Evolutionary conservation across 2,113 vertebrate species (phyloP).

Genomic region (Anser cygnoides): DNA sequence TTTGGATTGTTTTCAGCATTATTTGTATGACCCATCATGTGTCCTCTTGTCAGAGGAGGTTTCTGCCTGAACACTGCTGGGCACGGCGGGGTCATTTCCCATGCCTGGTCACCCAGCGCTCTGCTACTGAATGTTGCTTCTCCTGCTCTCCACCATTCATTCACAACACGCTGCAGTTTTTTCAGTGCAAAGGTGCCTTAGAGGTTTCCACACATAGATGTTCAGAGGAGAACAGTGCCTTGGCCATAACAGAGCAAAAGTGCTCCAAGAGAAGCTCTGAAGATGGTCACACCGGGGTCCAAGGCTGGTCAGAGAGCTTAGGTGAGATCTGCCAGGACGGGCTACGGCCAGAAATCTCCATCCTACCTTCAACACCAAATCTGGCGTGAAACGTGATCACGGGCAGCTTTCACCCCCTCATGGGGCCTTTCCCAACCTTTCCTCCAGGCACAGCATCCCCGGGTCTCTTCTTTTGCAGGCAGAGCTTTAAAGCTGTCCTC

Average conservation of each 20-base stretch:
- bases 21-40: neutral
- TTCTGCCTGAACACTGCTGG: neutral
- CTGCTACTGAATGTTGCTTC: neutral
- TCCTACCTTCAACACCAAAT: neutral
- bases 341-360: neutral
- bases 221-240: neutral
- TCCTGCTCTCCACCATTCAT: neutral
- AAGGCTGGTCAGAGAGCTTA: neutral
- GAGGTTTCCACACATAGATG: neutral
- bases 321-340: neutral
- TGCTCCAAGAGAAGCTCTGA: neutral
- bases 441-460: neutral
- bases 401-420: neutral
- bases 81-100: fast-evolving
- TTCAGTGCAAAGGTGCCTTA: neutral
- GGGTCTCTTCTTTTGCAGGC: neutral
- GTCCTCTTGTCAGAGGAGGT: neutral
- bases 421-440: neutral
- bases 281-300: neutral
- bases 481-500: neutral
- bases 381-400: neutral
- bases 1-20: neutral
- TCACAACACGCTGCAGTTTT: neutral
- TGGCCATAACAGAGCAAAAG: neutral
- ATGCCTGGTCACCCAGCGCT: neutral